phyloP scores from a whole-genome alignment of 2,113 vertebrate species.

The Gyps fulvus region DNA sequence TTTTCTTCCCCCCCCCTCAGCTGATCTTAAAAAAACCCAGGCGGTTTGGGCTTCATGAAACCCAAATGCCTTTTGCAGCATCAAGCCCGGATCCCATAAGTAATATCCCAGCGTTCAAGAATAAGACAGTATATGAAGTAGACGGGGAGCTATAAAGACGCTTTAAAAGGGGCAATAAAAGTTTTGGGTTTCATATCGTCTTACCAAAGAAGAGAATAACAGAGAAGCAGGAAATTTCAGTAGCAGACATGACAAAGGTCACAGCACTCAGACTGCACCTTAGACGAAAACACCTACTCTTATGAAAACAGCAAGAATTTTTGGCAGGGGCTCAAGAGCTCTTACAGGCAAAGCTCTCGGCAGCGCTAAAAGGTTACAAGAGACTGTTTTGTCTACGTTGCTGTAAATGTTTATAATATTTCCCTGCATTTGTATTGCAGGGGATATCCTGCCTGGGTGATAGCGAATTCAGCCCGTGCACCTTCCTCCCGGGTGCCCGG shows the following conservation, averaged over 20 bases:
- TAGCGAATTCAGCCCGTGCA: background rate
- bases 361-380: conserved; percentile 56
- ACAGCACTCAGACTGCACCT: conserved; percentile 68
- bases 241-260: conserved; percentile 76
- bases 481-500: background rate
- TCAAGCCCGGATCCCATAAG: conserved; percentile 52
- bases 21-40: conserved; percentile 24
- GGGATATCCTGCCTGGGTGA: background rate
- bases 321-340: conserved; percentile 60
- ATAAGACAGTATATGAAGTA: conserved; percentile 56
- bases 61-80: conserved; percentile 51
- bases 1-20: background rate
- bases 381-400: conserved; percentile 76
- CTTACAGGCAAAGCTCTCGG: conserved; percentile 63
- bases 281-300: conserved; percentile 71
- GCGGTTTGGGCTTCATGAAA: background rate
- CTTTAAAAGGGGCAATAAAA: conserved; percentile 82
- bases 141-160: conserved; percentile 72
- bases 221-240: conserved; percentile 81
- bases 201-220: conserved; percentile 75
- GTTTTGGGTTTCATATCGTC: conserved; percentile 82
- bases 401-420: conserved; percentile 65
- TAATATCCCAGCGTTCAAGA: conserved; percentile 56
- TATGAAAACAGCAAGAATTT: conserved; percentile 65
- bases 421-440: background rate